Percentiles rank a stretch among this genome's conserved stretches.
Conservation (phyloP, 2,888 invertebrate genomes). For the Drosophila ustulata region DNA sequence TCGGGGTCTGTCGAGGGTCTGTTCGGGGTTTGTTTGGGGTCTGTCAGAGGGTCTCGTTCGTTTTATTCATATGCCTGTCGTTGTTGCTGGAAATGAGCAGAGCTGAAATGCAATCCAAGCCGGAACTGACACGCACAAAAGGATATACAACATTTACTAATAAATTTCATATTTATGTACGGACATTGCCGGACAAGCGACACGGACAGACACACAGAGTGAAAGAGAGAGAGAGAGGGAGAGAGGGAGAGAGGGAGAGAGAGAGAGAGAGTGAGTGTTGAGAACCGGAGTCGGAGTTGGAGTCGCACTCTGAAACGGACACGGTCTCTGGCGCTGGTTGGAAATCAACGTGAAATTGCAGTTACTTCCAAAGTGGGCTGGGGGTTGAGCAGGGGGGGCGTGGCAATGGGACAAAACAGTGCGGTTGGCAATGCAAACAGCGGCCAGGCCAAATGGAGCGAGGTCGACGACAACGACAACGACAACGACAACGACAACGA, state of each 20-base stretch:
- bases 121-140: conserved; percentile 80
- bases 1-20: not conserved
- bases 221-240: not conserved
- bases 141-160: conserved; percentile 79
- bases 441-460: conserved; percentile 39
- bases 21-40: not conserved
- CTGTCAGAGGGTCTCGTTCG: conserved; percentile 9
- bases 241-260: not conserved
- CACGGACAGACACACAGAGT: conserved; percentile 29
- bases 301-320: not conserved
- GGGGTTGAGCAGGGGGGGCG: not conserved
- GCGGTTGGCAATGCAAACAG: conserved; percentile 61
- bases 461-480: conserved; percentile 18
- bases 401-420: conserved; percentile 51
- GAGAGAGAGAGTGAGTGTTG: conserved; percentile 18
- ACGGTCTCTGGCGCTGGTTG: conserved; percentile 14
- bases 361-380: not conserved
- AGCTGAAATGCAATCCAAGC: conserved; percentile 53
- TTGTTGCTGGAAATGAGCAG: conserved; percentile 49
- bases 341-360: conserved; percentile 57
- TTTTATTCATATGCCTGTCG: conserved; percentile 20
- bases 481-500: not conserved
- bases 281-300: not conserved
- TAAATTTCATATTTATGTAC: conserved; percentile 81
- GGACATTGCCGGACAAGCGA: conserved; percentile 32